Base-by-base conservation (phyloP, 2,113 vertebrate species). In the Morone chrysops region DNA sequence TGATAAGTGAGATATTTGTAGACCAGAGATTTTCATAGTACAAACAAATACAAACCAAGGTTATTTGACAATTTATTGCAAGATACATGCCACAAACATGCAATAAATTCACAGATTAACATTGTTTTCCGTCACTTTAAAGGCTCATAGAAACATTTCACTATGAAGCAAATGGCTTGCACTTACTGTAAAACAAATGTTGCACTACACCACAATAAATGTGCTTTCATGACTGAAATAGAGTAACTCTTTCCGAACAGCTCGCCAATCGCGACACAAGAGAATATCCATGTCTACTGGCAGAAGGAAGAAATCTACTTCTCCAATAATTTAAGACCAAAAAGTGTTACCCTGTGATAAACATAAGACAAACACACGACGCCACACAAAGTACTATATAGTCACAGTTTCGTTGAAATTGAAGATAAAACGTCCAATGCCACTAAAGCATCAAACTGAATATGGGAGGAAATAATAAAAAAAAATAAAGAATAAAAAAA, bases 31-130 rank as follows among this genome's bases (percentile, higher is more conserved):
- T 16, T 38, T 13, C 5, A 31, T 0, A 57, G 9, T 14, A 71
- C 2, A n/a, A 54, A 63, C 74, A 77, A 48, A 74, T 36, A 76
- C 53, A 60, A 82, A 82, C 69, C 71, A 77, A 50, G 60, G 22
- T 61, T 80, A 73, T 87, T 86, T 73, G 74, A 94, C 91, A 93
- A 87, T 99, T 99, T 99, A 99, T 98, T 99, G 96, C 96, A 97
- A 96, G 95, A 95, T 96, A 98, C 97, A 99, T 99, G 98, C 97
- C 92, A 97, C 96, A 95, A 96, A 97, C 98, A 99, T 99, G 98
- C 98, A 97, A 89, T 81, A 73, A 87, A 86, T 85, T 88, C 92
- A 95, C 92, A 94, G 87, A 83, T 89, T 83, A 91, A 94, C 87
- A 92, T 88, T 78, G 89, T 80, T 90, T 87, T 76, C 75, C 70